Evolutionary conservation across 1,140 invertebrate species (phyloP), one percentile per base, ranked within the genome.

Genomic region (Melipona quadrifasciata): DNA sequence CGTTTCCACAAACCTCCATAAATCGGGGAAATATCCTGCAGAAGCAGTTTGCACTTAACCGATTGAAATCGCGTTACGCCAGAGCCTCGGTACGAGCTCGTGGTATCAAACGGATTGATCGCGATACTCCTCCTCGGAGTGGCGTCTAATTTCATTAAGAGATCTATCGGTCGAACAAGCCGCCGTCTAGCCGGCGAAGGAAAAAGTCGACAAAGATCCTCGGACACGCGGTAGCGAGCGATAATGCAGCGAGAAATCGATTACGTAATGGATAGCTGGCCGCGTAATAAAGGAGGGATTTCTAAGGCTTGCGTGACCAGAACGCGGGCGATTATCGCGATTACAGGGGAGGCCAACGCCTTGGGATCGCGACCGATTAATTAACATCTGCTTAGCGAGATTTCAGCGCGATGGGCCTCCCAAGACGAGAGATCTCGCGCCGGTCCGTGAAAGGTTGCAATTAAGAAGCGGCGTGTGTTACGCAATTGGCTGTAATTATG

Each of bases 171-270:
- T 3, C 39, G 12, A 24, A 6, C 1, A 21, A 19, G 24, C 31
- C 5, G 70, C 14, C 58, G 57, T 34, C 53, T 16, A 11, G 17
- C 5, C 24, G 1, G 39, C 11, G 17, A 19, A 4, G 21, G 57
- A 70, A 77, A 82, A 76, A 80, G 51, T 64, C 24, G 47, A n/a
- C n/a, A 67, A 72, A 65, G 65, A 82, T 55, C 39, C 31, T 21
- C 21, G 19, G 16, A 19, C 16, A 83, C 80, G 64, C 84, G 90
- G 89, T 90, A 90, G 89, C 86, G 83, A n/a, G n/a, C 86, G 89
- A 91, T 92, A 91, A 92, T 87, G 74, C 76, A 81, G 64, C 80
- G 89, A 90, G 91, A 91, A 91, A 92, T 92, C 81, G 77, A 86
- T 92, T 92, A 80, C 80, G 84, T 84, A 92, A 92, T 12, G 53